phyloP scores from a whole-genome alignment of 1,140 invertebrate genomes.

The Diorhabda elongata region DNA sequence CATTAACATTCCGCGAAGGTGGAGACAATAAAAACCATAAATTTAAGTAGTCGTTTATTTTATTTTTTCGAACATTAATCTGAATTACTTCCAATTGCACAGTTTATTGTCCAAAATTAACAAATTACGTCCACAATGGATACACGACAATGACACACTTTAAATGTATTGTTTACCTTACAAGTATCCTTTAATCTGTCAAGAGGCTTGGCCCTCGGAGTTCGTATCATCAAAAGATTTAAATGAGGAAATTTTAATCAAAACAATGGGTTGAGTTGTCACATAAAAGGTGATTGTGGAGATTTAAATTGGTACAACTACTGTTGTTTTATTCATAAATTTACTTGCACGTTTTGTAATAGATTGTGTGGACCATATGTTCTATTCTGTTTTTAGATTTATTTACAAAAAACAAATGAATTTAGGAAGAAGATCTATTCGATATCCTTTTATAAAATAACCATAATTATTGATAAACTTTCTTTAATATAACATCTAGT shows the following conservation, averaged over 20 bases:
- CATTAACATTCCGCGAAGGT: background rate
- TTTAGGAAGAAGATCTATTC: too few species aligned
- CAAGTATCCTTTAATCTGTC: background rate
- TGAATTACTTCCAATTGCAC: background rate
- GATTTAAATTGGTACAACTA: background rate
- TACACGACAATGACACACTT: background rate
- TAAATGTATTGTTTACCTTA: background rate
- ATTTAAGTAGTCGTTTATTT: background rate
- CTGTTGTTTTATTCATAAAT: too few species aligned
- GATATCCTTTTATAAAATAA: too few species aligned
- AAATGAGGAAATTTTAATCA: background rate
- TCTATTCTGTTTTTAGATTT: too few species aligned
- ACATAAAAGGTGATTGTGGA: background rate
- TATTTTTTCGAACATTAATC: background rate
- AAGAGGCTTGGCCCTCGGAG: background rate
- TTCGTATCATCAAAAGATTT: background rate
- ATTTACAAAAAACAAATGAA: too few species aligned
- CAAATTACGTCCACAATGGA: background rate
- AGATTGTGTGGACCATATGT: too few species aligned
- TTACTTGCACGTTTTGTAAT: too few species aligned
- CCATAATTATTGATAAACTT: too few species aligned
- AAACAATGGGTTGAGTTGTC: background rate
- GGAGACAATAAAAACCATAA: background rate
- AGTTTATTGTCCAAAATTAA: slow-evolving; percentile 3
- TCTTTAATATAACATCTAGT: too few species aligned